Base-by-base conservation (phyloP, 2,113 vertebrate genomes). In the Hipposideros armiger region DNA sequence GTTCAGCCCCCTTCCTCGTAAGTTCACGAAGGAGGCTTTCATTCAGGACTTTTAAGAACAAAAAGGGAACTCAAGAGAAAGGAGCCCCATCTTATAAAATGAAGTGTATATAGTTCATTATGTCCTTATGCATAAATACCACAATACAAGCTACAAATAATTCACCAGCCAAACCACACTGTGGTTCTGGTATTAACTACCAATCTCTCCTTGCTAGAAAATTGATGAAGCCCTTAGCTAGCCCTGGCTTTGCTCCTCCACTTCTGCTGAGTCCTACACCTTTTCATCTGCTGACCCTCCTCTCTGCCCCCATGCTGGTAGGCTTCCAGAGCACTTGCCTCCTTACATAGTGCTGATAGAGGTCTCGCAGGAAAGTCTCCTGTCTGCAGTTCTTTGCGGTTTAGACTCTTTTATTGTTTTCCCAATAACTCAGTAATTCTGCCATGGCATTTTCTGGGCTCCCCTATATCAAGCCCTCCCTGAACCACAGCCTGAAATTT, bases 61-160 rank as follows among this genome's bases (percentile, higher is more conserved):
- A 92, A 95, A 74, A 45, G 30, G 22, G 26, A 66, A 54, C 16
- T 28, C 30, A 9, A 91, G 20, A 72, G 62, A 81, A 91, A 95
- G 17, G 58, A 76, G n/a, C 3, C 6, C 24, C 66, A 74, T 64
- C 64, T 70, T 90, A 1, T 13, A 64, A 76, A 74, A 72, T 60
- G 24, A 88, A 84, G 0, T 84, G 80, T n/a, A 15, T 28, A 47
- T 0, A 14, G 67, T 32, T 81, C 50, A 77, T 60, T 84, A 70
- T 80, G 30, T 96, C 77, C 72, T 80, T 45, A n/a, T 91, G 67
- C 45, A 96, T 40, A 88, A 67, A 93, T 76, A 50, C 60, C 54
- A 95, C 40, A 87, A 94, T 91, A 90, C 13, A 70, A 60, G 67
- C 11, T 24, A 32, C 76, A 47, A 52, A 66, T 52, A 32, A n/a